Evolutionary conservation across 1,140 invertebrate genomes (phyloP).

Genomic region (Luehdorfia chinensis): DNA sequence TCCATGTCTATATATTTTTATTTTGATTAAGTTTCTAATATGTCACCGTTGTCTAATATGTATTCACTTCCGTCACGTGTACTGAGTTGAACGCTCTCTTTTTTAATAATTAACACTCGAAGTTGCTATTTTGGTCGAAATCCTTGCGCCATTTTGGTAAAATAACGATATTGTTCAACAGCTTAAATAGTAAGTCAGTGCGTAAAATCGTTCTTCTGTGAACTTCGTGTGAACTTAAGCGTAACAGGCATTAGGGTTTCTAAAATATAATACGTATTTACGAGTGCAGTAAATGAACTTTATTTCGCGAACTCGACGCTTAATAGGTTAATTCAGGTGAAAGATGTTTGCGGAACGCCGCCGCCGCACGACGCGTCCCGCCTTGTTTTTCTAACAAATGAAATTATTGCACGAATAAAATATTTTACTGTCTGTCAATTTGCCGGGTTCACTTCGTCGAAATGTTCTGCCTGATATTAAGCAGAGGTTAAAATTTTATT

Average conservation of each 20-base stretch:
- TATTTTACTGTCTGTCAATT: constrained; percentile 77
- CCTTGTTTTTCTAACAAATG: constrained; percentile 71
- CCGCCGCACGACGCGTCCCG: constrained; percentile 24
- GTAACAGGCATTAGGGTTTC: constrained; percentile 6
- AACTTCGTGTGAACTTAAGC: no score
- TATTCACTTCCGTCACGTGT: no score
- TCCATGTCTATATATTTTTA: no score
- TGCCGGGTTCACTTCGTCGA: constrained; percentile 50
- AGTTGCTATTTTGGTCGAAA: no score
- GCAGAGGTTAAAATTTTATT: constrained; percentile 75
- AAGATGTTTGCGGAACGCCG: constrained; percentile 60
- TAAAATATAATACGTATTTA: constrained; percentile 43
- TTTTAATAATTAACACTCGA: no score
- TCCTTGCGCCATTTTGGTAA: no score
- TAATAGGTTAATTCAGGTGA: constrained; percentile 72
- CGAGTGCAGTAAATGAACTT: constrained; percentile 44
- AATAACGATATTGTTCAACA: no score
- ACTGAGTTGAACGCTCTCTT: no score
- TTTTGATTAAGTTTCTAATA: no score
- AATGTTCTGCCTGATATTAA: constrained; percentile 64
- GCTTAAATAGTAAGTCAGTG: no score
- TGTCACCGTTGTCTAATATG: no score
- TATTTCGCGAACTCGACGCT: constrained; percentile 51
- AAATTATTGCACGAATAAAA: constrained; percentile 74
- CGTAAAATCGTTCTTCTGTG: no score